A percentile compares a stretch with the other conserved stretches of the same genome.
These are phyloP conservation scores for Nymphalis urticae DNA, from an alignment of 2,888 invertebrate species.

Conservation along the genomic window DNA sequence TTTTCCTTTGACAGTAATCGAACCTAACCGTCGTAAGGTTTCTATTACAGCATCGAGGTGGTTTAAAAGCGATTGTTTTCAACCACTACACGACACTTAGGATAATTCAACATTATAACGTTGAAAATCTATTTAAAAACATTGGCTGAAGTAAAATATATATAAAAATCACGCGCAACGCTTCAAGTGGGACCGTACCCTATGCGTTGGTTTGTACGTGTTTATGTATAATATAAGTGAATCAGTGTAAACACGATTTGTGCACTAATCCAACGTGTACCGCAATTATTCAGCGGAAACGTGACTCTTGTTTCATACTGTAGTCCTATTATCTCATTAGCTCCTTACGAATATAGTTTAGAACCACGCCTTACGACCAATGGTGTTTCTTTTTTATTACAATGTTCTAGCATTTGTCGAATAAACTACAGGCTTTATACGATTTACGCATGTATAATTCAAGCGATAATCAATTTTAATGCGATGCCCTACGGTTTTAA, in stretches of 20 bases:
- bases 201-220: neutral
- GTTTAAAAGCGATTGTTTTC: neutral
- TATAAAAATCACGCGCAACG: slow-evolving; percentile 10
- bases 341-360: slow-evolving; percentile 33
- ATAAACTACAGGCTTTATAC: slow-evolving; percentile 26
- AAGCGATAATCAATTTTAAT: slow-evolving; percentile 39
- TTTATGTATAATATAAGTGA: slow-evolving; percentile 11
- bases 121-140: neutral
- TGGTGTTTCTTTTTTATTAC: slow-evolving; percentile 38
- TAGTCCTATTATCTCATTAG: slow-evolving; percentile 41
- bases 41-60: neutral
- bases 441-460: slow-evolving; percentile 22
- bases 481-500: slow-evolving; percentile 35
- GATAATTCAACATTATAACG: neutral
- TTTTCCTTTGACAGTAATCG: neutral
- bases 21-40: neutral
- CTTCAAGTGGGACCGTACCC: slow-evolving; percentile 34
- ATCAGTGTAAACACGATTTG: slow-evolving; percentile 55
- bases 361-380: slow-evolving; percentile 50
- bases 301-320: slow-evolving; percentile 47
- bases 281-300: slow-evolving; percentile 60
- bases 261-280: slow-evolving; percentile 58
- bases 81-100: neutral
- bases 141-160: neutral
- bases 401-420: slow-evolving; percentile 34